A percentile compares a stretch with the other conserved stretches of the same genome.
Conservation (phyloP, 1,140 invertebrate genomes). For the Drosophila truncata region DNA sequence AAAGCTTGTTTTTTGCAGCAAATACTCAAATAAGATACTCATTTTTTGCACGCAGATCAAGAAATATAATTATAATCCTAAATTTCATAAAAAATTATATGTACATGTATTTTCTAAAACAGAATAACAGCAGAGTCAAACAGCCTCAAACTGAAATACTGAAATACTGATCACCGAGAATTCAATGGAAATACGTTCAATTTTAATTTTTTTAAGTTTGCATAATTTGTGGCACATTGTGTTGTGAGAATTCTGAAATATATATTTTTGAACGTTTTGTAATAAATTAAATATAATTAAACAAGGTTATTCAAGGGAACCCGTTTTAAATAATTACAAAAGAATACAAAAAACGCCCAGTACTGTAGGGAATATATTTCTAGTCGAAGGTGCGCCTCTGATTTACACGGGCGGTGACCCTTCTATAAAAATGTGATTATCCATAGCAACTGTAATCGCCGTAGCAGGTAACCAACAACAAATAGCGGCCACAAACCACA, state of each 20-base stretch:
- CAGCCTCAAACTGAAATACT: too few relatives aligned
- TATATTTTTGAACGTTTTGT: too few relatives aligned
- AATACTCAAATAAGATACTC: background rate
- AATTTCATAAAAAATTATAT: background rate
- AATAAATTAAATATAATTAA: background rate
- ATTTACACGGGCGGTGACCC: conserved; percentile 4
- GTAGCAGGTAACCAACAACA: background rate
- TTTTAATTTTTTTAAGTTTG: too few relatives aligned
- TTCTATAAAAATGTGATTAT: background rate
- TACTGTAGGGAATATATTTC: background rate
- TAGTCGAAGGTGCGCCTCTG: background rate
- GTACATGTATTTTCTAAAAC: too few relatives aligned
- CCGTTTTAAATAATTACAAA: background rate
- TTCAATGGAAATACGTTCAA: too few relatives aligned
- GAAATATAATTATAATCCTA: background rate
- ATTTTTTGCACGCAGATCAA: background rate
- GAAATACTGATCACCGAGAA: too few relatives aligned
- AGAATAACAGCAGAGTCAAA: too few relatives aligned
- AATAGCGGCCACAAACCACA: conserved; percentile 11
- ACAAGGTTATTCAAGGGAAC: background rate
- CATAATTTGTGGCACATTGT: too few relatives aligned
- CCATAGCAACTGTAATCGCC: conserved; percentile 7
- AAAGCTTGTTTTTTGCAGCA: background rate
- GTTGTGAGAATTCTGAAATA: too few relatives aligned
- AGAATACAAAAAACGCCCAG: background rate